phyloP scores from a whole-genome alignment of 2,888 invertebrate species.

The Gerris lacustris region DNA sequence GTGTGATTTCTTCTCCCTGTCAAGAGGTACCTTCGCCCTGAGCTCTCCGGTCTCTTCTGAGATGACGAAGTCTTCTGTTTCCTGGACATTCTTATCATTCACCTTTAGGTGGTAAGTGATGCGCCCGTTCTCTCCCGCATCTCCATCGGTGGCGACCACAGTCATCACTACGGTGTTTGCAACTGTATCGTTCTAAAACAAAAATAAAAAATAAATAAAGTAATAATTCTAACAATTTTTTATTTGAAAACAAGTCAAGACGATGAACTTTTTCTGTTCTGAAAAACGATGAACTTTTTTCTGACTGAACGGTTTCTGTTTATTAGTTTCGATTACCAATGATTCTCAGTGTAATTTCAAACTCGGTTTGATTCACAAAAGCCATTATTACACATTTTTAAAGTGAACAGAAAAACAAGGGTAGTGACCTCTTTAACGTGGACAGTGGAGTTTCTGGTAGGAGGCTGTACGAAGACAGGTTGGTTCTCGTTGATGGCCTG shows the following conservation, averaged over 20 bases:
- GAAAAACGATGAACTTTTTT: no score
- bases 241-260: no score
- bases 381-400: no score
- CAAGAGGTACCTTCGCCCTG: conserved; percentile 62
- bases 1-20: conserved; percentile 57
- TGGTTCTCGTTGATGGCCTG: conserved; percentile 69
- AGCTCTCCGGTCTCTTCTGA: conserved; percentile 68
- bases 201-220: conserved; percentile 15
- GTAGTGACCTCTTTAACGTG: conserved; percentile 64
- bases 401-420: no score
- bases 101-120: conserved; percentile 73
- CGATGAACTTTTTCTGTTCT: no score
- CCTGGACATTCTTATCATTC: conserved; percentile 59
- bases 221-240: background rate
- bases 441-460: conserved; percentile 59
- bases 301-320: background rate
- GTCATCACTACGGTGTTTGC: conserved; percentile 65
- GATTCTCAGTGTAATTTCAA: no score
- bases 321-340: background rate
- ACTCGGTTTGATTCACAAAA: no score
- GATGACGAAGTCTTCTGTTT: conserved; percentile 71
- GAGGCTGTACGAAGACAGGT: conserved; percentile 68
- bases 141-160: conserved; percentile 68
- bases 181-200: conserved; percentile 49
- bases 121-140: conserved; percentile 69